Conservation (phyloP, 2,797 vertebrate species). For the Ibycter americanus region DNA sequence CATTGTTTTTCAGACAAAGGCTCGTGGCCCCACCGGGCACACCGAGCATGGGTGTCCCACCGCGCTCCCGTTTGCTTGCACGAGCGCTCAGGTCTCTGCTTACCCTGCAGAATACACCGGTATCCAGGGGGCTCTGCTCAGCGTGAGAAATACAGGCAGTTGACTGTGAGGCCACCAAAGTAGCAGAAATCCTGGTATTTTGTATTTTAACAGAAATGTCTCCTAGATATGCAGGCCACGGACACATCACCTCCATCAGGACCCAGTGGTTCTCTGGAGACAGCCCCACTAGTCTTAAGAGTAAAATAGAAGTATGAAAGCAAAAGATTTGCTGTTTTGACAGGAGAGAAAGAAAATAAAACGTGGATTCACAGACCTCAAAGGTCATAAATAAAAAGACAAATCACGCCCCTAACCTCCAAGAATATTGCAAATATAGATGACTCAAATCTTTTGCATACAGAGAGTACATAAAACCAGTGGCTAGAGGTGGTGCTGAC, state of each 20-base stretch:
- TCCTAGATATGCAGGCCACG: neutral
- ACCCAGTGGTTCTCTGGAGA: neutral
- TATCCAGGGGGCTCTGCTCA: neutral
- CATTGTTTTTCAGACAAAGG: neutral
- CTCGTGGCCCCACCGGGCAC: neutral
- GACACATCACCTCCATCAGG: neutral
- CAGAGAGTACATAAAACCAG: neutral
- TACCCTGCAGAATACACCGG: neutral
- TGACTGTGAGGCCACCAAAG: neutral
- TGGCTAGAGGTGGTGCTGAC: neutral
- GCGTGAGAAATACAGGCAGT: neutral
- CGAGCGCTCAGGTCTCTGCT: neutral
- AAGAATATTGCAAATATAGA: neutral
- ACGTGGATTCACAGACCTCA: neutral
- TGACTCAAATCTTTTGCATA: neutral
- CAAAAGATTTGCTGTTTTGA: neutral
- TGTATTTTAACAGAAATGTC: neutral
- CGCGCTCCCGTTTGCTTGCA: neutral
- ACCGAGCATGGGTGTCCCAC: neutral
- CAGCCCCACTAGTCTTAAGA: neutral
- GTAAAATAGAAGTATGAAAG: neutral
- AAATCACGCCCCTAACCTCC: neutral
- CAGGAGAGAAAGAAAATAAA: neutral
- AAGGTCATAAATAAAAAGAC: neutral
- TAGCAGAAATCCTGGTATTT: neutral